phyloP scores from a whole-genome alignment of 2,113 vertebrate species.

The Emydocephalus ijimae region DNA sequence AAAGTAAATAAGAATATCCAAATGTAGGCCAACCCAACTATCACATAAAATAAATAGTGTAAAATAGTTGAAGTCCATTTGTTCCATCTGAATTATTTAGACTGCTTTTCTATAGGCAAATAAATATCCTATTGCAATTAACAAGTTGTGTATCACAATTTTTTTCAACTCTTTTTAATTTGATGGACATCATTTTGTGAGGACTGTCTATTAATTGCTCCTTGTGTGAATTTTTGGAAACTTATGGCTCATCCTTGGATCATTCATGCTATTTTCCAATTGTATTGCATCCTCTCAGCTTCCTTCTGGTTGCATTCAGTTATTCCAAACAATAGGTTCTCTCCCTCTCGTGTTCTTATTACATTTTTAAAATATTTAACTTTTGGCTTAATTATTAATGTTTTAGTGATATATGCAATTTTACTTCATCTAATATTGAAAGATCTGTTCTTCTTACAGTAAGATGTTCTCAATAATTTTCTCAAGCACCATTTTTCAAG shows the following conservation, averaged over 20 bases:
- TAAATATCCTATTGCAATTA: constrained; percentile 13
- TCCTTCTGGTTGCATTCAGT: background rate
- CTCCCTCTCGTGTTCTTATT: background rate
- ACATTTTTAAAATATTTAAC: background rate
- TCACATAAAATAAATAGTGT: background rate
- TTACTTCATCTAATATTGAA: background rate
- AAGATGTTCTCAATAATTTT: background rate
- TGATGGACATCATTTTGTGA: background rate
- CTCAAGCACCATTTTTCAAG: background rate
- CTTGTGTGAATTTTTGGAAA: background rate
- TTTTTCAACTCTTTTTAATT: background rate
- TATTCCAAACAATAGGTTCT: background rate
- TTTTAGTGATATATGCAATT: background rate
- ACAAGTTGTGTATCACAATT: background rate
- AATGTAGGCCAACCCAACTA: background rate
- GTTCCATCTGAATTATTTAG: constrained; percentile 20
- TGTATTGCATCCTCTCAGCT: background rate
- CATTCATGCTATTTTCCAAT: background rate
- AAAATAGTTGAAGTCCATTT: constrained; percentile 24
- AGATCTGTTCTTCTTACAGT: background rate
- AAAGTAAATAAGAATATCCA: background rate
- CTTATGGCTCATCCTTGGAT: background rate
- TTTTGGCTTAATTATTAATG: background rate
- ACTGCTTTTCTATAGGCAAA: constrained; percentile 11
- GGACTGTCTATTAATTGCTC: background rate